Evolutionary conservation across 1,140 invertebrate species (phyloP), one percentile per base, ranked within the genome.

Genomic region (Brachionus koreanus): DNA sequence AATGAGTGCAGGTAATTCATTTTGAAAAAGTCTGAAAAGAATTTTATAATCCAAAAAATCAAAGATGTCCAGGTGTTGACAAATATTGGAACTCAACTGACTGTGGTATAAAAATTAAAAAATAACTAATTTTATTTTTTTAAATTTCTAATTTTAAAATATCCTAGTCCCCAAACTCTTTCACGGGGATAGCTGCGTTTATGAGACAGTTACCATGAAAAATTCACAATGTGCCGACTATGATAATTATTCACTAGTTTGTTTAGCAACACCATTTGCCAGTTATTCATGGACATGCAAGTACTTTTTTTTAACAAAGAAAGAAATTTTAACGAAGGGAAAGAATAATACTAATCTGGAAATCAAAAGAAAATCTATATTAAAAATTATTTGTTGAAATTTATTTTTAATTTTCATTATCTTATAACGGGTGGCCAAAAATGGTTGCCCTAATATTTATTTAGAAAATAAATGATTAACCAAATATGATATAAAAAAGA

Each of bases 151-250:
- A 33, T 65, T 33, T 57, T n/a, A 1, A n/a, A 57, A 16, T 6
- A 1, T n/a, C n/a, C n/a, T 1, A 65, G 63, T 65, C 4, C 19
- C 63, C 9, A 65, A 65, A 65, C 33, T 65, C 2, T 13, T 65
- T 0, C 35, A 65, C 29, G 63, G 63, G 12, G 23, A n/a, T 9
- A 65, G 29, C 13, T 65, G 63, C 7, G 12, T 65, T 33, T 65
- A 65, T 65, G 23, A 65, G 29, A 33, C 29, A 65, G 12, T 33
- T 12, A 65, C 29, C 6, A 25, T n/a, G 12, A 33, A 4, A 13
- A 65, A 65, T 35, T 25, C 63, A 6, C 63, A 65, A 65, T 65
- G 63, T 65, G 63, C 63, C 3, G 63, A 65, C 35, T 65, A 65
- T 35, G 2, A 13, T 0, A 6, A 16, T 2, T 65, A 65, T 65